Evolutionary conservation across 2,888 invertebrate genomes (phyloP).

Genomic region (Pterostichus madidus): DNA sequence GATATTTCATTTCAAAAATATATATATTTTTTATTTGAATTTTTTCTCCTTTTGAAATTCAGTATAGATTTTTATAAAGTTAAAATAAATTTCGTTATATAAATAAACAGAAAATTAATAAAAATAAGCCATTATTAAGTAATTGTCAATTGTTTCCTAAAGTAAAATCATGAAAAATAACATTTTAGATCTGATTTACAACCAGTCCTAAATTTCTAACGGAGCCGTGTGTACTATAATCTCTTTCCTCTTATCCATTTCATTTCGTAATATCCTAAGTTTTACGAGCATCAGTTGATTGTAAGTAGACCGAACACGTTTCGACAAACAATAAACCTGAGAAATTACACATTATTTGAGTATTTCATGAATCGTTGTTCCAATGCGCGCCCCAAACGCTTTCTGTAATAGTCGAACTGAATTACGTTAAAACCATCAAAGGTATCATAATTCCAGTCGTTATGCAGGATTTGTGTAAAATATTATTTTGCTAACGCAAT

Average conservation of each 20-base stretch:
- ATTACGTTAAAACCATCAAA: constrained; percentile 25
- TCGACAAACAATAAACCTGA: constrained; percentile 29
- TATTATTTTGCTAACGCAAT: neutral
- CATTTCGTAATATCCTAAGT: neutral
- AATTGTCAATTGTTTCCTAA: neutral
- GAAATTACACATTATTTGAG: constrained; percentile 41
- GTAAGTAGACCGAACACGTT: constrained; percentile 37
- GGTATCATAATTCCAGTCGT: neutral
- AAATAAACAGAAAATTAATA: too few species aligned
- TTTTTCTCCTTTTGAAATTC: neutral
- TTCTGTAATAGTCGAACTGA: constrained; percentile 23
- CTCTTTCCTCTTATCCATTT: constrained; percentile 16
- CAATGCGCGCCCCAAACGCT: constrained; percentile 1
- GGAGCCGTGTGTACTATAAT: neutral
- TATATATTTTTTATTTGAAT: neutral
- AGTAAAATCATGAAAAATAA: neutral
- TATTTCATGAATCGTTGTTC: constrained; percentile 18
- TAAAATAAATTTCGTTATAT: neutral
- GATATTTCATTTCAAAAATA: neutral
- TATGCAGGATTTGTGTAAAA: neutral
- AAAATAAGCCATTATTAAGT: neutral
- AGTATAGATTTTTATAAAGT: neutral
- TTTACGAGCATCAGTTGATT: constrained; percentile 33
- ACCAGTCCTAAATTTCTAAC: neutral
- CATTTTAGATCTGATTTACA: constrained; percentile 14